phyloP scores from a whole-genome alignment of 1,140 invertebrate genomes.

The Drosophila ficusphila region DNA sequence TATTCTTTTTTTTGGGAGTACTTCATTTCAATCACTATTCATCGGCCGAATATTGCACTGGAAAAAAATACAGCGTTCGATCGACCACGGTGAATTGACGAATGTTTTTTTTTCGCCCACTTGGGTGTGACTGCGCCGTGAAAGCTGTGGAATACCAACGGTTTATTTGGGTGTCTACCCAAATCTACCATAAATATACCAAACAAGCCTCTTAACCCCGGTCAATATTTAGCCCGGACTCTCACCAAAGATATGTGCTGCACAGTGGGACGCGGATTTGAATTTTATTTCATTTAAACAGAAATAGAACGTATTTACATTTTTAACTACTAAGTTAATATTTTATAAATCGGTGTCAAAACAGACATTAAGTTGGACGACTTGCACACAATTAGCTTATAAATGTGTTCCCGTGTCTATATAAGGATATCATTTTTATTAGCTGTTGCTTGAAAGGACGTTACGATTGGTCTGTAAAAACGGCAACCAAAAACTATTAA shows the following conservation, averaged over 20 bases:
- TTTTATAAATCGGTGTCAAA: no score
- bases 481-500: no score
- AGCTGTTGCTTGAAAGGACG: no score
- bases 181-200: background rate
- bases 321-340: no score
- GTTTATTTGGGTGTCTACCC: background rate
- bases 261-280: background rate
- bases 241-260: no score
- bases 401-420: no score
- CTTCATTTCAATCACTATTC: conserved; percentile 5
- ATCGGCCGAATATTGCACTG: conserved; percentile 11
- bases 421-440: no score
- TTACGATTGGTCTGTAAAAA: no score
- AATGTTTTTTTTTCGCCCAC: conserved; percentile 12
- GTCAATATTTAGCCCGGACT: background rate
- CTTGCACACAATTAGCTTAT: no score
- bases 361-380: no score
- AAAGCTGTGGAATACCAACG: background rate
- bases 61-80: conserved; percentile 15
- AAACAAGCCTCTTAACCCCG: background rate
- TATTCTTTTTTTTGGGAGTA: background rate
- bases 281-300: no score
- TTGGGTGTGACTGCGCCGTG: background rate
- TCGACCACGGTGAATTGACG: conserved; percentile 2
- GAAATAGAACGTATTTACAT: no score